Conservation (phyloP, 1,140 invertebrate species). For the Ceratina australensis region DNA sequence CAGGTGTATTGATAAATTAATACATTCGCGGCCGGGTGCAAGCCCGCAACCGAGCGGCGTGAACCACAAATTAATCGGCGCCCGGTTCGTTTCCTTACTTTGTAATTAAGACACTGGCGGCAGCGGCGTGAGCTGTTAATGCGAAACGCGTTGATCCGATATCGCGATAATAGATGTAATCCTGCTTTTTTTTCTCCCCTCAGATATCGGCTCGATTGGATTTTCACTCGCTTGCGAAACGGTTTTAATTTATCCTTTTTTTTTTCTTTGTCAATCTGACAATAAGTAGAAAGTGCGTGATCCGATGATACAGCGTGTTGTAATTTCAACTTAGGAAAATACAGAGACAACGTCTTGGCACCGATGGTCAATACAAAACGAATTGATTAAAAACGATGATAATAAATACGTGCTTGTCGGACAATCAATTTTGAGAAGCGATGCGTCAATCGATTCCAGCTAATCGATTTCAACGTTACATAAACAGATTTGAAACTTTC, state of each 20-base stretch:
- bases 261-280: background rate
- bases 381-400: too few species aligned
- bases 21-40: conserved; percentile 48
- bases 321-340: background rate
- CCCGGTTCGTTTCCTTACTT: conserved; percentile 36
- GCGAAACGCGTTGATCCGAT: conserved; percentile 9
- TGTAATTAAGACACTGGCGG: conserved; percentile 40
- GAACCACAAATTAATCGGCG: conserved; percentile 58
- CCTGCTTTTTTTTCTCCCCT: background rate
- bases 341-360: too few species aligned
- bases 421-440: conserved; percentile 30
- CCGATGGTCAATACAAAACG: too few species aligned
- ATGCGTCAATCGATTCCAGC: conserved; percentile 1
- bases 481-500: conserved; percentile 43
- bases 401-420: background rate
- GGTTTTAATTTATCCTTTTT: background rate
- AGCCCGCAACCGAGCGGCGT: background rate
- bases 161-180: conserved; percentile 9
- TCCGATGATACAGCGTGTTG: background rate
- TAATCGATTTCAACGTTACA: conserved; percentile 36
- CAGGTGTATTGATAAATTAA: conserved; percentile 71
- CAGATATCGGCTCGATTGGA: background rate
- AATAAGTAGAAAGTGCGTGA: background rate
- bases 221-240: conserved; percentile 24
- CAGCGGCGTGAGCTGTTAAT: conserved; percentile 21